phyloP scores from a whole-genome alignment of 1,140 invertebrate genomes.

The Hetaerina americana region DNA sequence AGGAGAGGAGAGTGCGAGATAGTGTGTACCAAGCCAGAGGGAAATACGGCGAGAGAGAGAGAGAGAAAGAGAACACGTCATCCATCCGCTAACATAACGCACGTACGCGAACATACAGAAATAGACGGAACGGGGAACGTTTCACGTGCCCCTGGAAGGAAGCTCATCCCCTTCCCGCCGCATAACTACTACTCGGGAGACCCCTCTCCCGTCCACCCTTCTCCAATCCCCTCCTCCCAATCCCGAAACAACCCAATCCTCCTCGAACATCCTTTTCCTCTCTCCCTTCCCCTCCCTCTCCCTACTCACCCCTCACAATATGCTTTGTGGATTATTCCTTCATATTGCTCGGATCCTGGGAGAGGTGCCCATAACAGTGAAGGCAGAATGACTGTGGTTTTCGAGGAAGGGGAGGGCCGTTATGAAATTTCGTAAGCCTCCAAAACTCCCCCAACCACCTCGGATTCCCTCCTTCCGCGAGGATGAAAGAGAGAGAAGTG shows the following conservation, averaged over 20 bases:
- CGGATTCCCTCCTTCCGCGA: no score
- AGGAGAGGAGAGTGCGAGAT: no score
- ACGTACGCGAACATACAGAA: no score
- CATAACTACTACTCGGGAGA: not conserved
- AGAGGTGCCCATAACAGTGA: conserved; percentile 3
- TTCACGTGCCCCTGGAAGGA: not conserved
- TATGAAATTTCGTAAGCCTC: conserved; percentile 10
- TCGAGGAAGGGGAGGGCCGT: not conserved
- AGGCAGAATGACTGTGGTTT: conserved; percentile 5
- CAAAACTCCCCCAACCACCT: no score
- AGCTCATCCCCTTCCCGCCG: not conserved
- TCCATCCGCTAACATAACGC: no score
- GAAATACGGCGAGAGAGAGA: no score
- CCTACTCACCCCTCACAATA: conserved; percentile 5
- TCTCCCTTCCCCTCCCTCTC: conserved; percentile 3
- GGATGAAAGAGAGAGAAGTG: no score
- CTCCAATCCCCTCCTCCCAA: not conserved
- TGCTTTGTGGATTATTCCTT: conserved; percentile 3
- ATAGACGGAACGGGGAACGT: no score
- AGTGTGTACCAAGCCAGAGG: no score
- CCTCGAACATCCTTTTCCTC: not conserved
- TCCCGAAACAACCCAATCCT: not conserved
- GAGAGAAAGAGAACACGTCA: no score
- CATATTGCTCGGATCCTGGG: not conserved
- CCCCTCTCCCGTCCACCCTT: not conserved